Conservation (phyloP, 2,888 invertebrate genomes). For the Lumbricus terrestris region DNA sequence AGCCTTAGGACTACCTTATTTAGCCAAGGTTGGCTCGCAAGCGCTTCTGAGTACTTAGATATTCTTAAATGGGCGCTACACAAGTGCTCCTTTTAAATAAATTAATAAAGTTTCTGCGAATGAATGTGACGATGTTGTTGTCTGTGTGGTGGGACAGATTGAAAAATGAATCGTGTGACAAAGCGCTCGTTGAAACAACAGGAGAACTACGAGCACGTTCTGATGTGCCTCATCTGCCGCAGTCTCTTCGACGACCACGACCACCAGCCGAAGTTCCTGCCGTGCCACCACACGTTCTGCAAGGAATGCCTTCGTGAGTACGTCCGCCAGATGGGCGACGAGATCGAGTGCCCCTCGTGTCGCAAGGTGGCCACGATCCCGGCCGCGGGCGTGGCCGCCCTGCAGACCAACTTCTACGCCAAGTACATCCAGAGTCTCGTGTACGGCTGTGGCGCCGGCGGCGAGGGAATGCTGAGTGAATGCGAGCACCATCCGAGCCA, state of each 20-base stretch:
- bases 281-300: conserved; percentile 59
- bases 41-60: no score
- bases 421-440: conserved; percentile 43
- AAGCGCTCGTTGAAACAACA: conserved; percentile 6
- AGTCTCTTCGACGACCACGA: conserved; percentile 55
- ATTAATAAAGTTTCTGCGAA: no score
- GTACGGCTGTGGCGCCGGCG: conserved; percentile 26
- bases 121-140: no score
- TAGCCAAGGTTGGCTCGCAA: no score
- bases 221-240: conserved; percentile 55
- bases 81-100: no score
- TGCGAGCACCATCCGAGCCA: conserved; percentile 31
- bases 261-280: conserved; percentile 56
- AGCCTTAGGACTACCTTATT: no score
- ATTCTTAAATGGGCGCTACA: no score
- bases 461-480: conserved; percentile 19
- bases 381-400: conserved; percentile 41
- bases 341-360: conserved; percentile 43
- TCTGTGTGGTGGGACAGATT: neutral
- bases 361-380: conserved; percentile 41
- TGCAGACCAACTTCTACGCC: conserved; percentile 43
- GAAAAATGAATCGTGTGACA: neutral
- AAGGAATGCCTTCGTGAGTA: conserved; percentile 54
- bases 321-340: conserved; percentile 41
- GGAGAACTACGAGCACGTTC: conserved; percentile 42